Conservation (phyloP, 2,888 invertebrate species). For the Heliconius ismenius region DNA sequence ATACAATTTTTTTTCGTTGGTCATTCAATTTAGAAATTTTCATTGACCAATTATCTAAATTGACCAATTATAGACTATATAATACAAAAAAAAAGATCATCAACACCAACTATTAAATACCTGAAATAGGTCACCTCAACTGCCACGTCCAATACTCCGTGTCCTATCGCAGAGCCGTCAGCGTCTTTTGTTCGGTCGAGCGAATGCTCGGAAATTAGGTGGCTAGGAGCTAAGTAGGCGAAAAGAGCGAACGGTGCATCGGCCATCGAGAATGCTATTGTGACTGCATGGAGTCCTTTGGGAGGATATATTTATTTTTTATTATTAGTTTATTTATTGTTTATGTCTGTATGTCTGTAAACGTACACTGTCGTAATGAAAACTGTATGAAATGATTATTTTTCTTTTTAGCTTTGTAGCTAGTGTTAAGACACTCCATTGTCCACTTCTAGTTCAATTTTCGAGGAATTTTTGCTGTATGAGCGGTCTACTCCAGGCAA, state of each 20-base stretch:
- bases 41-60: background rate
- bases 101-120: conserved; percentile 20
- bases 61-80: background rate
- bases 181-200: conserved; percentile 38
- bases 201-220: conserved; percentile 37
- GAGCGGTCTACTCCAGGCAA: too few relatives aligned
- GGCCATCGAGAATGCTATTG: conserved; percentile 14
- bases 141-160: conserved; percentile 34
- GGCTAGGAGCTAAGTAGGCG: conserved; percentile 30
- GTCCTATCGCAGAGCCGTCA: conserved; percentile 38
- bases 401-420: too few relatives aligned
- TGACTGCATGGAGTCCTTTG: background rate
- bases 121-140: conserved; percentile 37
- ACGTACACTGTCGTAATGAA: too few relatives aligned
- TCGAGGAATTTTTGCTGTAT: too few relatives aligned
- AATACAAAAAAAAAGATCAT: background rate
- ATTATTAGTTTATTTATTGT: too few relatives aligned
- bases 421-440: too few relatives aligned
- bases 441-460: too few relatives aligned
- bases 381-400: too few relatives aligned
- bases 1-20: too few relatives aligned
- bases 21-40: background rate
- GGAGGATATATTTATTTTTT: background rate
- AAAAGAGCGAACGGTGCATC: conserved; percentile 24
- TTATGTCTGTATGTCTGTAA: too few relatives aligned